These are phyloP conservation scores for Micropterix aruncella DNA, from an alignment of 2,888 invertebrate genomes.

Conservation along the genomic window DNA sequence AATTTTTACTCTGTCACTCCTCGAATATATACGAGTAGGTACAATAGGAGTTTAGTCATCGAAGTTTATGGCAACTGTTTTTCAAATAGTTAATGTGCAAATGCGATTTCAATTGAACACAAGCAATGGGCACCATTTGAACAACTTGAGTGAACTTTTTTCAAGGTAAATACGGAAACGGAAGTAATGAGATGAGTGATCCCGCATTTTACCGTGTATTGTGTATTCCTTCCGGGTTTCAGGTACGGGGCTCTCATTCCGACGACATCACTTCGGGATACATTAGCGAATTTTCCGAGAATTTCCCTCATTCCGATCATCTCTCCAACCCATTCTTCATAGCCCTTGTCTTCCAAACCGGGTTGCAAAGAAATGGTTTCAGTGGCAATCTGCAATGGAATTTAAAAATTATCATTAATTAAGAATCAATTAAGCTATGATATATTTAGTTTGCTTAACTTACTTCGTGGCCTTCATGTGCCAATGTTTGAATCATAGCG, in stretches of 20 bases:
- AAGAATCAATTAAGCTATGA: conserved; percentile 9
- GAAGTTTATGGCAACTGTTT: too few relatives aligned
- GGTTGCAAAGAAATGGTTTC: conserved; percentile 55
- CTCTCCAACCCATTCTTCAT: conserved; percentile 88
- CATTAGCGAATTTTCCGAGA: conserved; percentile 65
- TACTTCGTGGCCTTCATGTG: conserved; percentile 82
- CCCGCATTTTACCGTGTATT: conserved; percentile 55
- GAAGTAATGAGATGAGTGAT: too few relatives aligned
- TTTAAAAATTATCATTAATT: conserved; percentile 4
- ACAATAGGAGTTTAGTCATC: too few relatives aligned
- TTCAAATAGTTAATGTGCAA: too few relatives aligned
- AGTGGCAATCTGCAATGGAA: conserved; percentile 32
- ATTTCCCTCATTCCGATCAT: conserved; percentile 92
- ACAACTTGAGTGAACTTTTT: too few relatives aligned
- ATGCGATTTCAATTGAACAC: too few relatives aligned
- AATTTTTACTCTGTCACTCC: too few relatives aligned
- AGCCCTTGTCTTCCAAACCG: conserved; percentile 77
- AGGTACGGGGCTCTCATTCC: conserved; percentile 82
- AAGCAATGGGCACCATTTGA: too few relatives aligned
- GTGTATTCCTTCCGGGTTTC: conserved; percentile 85
- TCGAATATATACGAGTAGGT: too few relatives aligned
- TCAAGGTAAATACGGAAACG: too few relatives aligned
- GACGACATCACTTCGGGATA: conserved; percentile 67
- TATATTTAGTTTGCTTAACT: conserved; percentile 19
- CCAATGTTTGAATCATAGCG: conserved; percentile 79